Percentiles rank a stretch among this genome's conserved stretches.
phyloP scores from a whole-genome alignment of 2,113 vertebrate species.

The Lophius piscatorius region DNA sequence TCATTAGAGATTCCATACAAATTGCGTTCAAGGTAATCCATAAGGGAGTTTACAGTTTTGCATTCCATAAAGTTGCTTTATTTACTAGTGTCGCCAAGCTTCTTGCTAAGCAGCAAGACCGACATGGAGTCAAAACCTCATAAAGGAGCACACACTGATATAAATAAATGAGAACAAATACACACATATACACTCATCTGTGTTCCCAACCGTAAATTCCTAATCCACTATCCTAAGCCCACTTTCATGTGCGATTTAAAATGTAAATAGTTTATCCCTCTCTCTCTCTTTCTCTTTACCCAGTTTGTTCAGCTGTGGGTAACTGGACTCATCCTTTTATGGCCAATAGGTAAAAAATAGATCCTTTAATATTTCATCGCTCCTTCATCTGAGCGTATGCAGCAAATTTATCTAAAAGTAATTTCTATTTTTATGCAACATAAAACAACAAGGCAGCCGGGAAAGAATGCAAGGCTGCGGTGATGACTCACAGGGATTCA shows the following conservation, averaged over 20 bases:
- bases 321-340: conserved; percentile 70
- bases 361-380: conserved; percentile 75
- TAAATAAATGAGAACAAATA: conserved; percentile 1
- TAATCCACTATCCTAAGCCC: conserved; percentile 50
- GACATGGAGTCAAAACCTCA: conserved; percentile 33
- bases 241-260: conserved; percentile 78
- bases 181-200: not conserved
- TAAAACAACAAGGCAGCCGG: conserved; percentile 31
- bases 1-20: conserved; percentile 74
- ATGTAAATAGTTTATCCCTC: conserved; percentile 63
- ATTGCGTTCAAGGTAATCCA: conserved; percentile 70
- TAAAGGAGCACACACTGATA: conserved; percentile 12
- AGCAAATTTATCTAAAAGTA: conserved; percentile 54
- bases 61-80: conserved; percentile 51
- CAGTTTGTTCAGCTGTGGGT: conserved; percentile 42
- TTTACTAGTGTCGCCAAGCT: conserved; percentile 55
- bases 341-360: conserved; percentile 67
- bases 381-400: conserved; percentile 57
- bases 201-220: conserved; percentile 41
- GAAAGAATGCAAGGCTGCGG: conserved; percentile 4
- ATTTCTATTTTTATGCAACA: conserved; percentile 53
- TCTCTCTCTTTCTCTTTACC: conserved; percentile 33
- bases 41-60: conserved; percentile 55
- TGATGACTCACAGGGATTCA: conserved; percentile 8
- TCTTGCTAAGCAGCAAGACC: conserved; percentile 31